Conservation (phyloP, 2,797 vertebrate species). For the Acrossocheilus fasciatus region DNA sequence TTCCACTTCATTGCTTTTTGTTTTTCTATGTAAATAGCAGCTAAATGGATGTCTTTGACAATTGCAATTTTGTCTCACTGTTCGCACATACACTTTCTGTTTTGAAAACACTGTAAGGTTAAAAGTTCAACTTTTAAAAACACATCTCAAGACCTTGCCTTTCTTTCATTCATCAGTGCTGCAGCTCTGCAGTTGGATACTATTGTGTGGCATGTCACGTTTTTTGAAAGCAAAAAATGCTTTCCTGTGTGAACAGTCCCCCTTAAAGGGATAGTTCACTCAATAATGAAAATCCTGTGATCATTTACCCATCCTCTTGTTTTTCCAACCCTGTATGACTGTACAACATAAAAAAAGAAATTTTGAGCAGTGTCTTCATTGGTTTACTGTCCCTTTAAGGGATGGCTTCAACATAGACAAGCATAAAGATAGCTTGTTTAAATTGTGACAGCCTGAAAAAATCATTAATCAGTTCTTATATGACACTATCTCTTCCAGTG, state of each 20-base stretch:
- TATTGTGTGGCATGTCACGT: not conserved
- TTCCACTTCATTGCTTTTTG: not conserved
- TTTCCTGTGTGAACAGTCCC: not conserved
- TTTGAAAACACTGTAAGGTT: not conserved
- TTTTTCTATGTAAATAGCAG: constrained; percentile 2
- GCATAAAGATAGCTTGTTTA: not conserved
- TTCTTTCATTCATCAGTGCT: not conserved
- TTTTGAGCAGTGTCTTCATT: not conserved
- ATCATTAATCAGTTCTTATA: constrained; percentile 2
- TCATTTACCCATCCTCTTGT: not conserved
- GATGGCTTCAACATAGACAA: not conserved
- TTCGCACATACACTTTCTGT: not conserved
- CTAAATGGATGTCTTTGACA: not conserved
- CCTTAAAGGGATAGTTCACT: not conserved
- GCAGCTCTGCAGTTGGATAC: not conserved
- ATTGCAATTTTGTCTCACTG: not conserved
- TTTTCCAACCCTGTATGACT: not conserved
- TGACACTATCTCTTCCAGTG: not conserved
- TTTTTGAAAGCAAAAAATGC: not conserved
- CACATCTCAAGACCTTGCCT: not conserved
- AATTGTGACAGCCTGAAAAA: not conserved
- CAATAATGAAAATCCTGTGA: not conserved
- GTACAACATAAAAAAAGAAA: not conserved
- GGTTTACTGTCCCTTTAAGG: not conserved
- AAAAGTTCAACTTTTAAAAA: not conserved